Evolutionary conservation across 2,888 invertebrate species (phyloP), one percentile per base, ranked within the genome.

Genomic region (Caenorhabditis imperialis): DNA sequence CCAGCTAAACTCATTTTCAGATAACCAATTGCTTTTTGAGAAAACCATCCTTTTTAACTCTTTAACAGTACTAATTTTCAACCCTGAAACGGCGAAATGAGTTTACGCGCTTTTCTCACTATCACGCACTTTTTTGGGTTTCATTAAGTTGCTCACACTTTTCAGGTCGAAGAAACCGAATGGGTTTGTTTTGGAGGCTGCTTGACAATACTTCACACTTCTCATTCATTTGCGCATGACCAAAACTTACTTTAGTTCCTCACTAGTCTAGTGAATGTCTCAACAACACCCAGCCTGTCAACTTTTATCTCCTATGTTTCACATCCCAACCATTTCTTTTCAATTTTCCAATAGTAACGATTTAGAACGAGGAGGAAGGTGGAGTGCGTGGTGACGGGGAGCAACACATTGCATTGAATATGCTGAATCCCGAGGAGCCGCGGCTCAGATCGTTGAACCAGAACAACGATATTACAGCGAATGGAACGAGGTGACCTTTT

Each of bases 331-430:
- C 48, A 14, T 16, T 42, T 16, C 6, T 44, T 14, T 12, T 54
- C 12, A 5, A n/a, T 1, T 16, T 25, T 18, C 45, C 7, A 40
- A 35, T 16, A 18, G 16, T 35, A 35, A 37, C 35, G 33, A 30
- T 53, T 23, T 10, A 75, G 75, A 75, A 75, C 37, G 75, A 75
- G 35, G 75, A 75, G 35, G 75, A 71, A 14, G 65, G 55, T 3
- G 7, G 25, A 2, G 33, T 55, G n/a, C 63, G 70, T 12, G 58
- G 30, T 4, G 75, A 71, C 8, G 70, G 70, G 20, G 67, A 77
- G 20, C 74, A 82, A 37, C 81, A 81, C 62, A 82, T 82, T 33
- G 79, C 79, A 16, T 57, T 82, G 75, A 79, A 82, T 47, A 78
- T 82, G 61, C 63, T 82, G 20, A 77, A 74, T 60, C 74, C 55